These are phyloP conservation scores for Notarius lentiginosus DNA, from an alignment of 2,113 vertebrate species.

Conservation along the genomic window DNA sequence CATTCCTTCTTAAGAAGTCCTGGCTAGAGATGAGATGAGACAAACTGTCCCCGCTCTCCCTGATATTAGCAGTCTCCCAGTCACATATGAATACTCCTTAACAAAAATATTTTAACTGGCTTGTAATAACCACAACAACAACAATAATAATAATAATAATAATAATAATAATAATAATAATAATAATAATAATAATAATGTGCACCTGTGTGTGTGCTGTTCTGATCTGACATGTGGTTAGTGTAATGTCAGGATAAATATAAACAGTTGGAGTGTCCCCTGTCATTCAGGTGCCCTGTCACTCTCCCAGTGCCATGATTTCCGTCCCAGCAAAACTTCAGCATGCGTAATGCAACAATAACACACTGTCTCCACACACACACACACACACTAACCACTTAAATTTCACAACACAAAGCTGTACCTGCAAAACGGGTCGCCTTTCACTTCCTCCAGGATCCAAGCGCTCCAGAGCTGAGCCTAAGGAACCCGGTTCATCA, in stretches of 20 bases:
- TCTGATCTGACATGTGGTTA: neutral
- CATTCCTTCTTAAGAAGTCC: too few species aligned
- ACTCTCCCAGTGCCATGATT: neutral
- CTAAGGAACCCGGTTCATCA: neutral
- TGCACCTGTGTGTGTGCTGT: neutral
- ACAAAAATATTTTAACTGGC: neutral
- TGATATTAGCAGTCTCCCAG: neutral
- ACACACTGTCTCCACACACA: too few species aligned
- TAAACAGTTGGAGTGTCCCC: too few species aligned
- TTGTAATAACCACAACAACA: neutral
- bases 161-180: conserved; percentile 10
- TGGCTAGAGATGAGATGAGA: too few species aligned
- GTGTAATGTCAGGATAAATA: too few species aligned
- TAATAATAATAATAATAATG: conserved; percentile 11
- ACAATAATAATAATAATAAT: neutral
- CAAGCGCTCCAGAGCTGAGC: neutral
- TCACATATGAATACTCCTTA: neutral
- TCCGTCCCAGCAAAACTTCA: neutral
- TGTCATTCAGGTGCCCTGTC: neutral
- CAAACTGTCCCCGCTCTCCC: too few species aligned
- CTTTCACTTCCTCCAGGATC: neutral
- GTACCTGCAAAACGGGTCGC: neutral
- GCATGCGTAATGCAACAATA: neutral
- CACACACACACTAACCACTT: neutral
- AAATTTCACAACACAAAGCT: neutral